phyloP scores from a whole-genome alignment of 2,113 vertebrate genomes.

The Aramus guarauna region DNA sequence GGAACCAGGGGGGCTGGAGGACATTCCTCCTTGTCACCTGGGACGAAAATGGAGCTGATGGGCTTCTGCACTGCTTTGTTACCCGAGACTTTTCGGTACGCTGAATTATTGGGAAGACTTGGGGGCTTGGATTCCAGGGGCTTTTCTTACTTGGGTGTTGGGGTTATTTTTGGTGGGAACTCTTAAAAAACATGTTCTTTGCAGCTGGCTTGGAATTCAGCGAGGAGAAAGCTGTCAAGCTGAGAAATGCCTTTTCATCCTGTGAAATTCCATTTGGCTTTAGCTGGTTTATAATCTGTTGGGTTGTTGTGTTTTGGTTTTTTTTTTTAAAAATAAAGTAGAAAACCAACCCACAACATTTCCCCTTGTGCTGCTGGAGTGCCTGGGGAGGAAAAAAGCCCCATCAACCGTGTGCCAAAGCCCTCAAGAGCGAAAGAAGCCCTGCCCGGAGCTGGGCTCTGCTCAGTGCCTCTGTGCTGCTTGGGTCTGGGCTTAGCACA shows the following conservation, averaged over 20 bases:
- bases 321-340: neutral
- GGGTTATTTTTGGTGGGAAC: neutral
- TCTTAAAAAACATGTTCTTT: neutral
- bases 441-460: neutral
- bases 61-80: neutral
- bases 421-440: neutral
- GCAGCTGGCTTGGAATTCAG: neutral
- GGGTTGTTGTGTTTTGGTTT: too few relatives aligned
- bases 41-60: neutral
- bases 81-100: neutral
- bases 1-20: neutral
- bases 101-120: neutral
- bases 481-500: neutral
- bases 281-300: neutral
- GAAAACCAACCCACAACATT: neutral
- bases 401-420: neutral
- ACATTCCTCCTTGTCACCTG: neutral
- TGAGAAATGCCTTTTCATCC: slow-evolving; percentile 5
- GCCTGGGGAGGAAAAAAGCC: neutral
- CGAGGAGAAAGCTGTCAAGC: neutral
- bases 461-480: neutral
- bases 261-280: neutral
- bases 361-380: neutral
- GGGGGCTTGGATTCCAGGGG: neutral
- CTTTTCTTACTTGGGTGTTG: neutral